Conservation (phyloP, 1,140 invertebrate genomes). For the Pararge aegeria region DNA sequence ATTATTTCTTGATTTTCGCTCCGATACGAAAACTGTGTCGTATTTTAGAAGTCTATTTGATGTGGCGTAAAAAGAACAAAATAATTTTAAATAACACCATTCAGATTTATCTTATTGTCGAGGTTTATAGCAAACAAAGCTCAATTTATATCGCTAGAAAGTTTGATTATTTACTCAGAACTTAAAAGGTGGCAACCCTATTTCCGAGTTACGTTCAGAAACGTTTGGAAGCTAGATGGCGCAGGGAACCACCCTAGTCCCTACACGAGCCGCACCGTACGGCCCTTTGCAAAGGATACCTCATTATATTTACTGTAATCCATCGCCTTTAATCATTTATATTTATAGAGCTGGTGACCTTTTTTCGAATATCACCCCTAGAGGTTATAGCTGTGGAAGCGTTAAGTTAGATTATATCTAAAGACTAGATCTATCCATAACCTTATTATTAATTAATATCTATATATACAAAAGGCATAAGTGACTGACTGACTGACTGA, state of each 20-base stretch:
- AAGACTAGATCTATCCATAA: not conserved
- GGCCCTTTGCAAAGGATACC: slow-evolving; percentile 69
- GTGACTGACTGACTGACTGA: too few relatives aligned
- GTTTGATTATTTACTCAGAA: too few relatives aligned
- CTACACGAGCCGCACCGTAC: slow-evolving; percentile 15
- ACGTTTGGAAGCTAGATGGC: slow-evolving; percentile 47
- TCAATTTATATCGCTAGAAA: too few relatives aligned
- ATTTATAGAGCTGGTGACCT: slow-evolving; percentile 47
- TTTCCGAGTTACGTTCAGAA: not conserved
- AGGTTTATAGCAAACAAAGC: too few relatives aligned
- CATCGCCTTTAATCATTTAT: slow-evolving; percentile 69
- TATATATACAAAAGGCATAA: too few relatives aligned
- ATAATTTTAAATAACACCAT: too few relatives aligned
- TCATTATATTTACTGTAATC: slow-evolving; percentile 76
- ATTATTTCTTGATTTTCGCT: too few relatives aligned
- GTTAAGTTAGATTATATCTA: not conserved
- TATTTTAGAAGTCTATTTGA: too few relatives aligned
- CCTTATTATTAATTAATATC: too few relatives aligned
- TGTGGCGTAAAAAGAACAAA: too few relatives aligned
- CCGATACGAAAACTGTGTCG: too few relatives aligned
- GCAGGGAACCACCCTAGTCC: slow-evolving; percentile 38
- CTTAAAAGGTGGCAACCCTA: not conserved
- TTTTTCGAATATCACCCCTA: slow-evolving; percentile 17
- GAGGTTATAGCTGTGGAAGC: not conserved
- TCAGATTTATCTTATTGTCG: too few relatives aligned